phyloP scores from a whole-genome alignment of 1,140 invertebrate genomes.

The Eufriesea mexicana region DNA sequence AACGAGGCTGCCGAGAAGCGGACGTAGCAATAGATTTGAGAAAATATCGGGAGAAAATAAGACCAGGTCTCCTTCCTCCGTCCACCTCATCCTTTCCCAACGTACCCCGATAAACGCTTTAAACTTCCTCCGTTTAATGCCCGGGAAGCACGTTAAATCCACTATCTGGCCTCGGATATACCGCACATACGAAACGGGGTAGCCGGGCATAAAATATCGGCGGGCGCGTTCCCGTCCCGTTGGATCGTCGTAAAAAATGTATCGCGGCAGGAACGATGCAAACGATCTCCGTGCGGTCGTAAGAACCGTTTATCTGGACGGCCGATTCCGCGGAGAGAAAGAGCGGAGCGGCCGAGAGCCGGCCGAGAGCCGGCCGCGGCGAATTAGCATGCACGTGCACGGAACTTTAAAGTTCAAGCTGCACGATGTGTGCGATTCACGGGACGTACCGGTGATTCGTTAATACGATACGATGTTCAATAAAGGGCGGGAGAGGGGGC shows the following conservation, averaged over 20 bases:
- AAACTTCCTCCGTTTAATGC: neutral
- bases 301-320: slow-evolving; percentile 41
- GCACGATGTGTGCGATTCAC: slow-evolving; percentile 16
- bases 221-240: neutral
- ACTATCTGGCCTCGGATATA: neutral
- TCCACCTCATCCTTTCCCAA: neutral
- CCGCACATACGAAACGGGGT: neutral
- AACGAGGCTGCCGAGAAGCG: neutral
- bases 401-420: slow-evolving; percentile 60
- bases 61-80: neutral
- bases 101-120: neutral
- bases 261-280: slow-evolving; percentile 33
- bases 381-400: slow-evolving; percentile 63
- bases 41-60: neutral
- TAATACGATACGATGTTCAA: slow-evolving; percentile 57
- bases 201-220: slow-evolving; percentile 10
- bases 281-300: slow-evolving; percentile 12
- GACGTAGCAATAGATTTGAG: neutral
- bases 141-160: neutral
- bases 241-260: slow-evolving; percentile 41
- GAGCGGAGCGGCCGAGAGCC: slow-evolving; percentile 30
- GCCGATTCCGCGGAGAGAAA: neutral
- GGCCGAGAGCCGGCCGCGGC: neutral
- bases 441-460: slow-evolving; percentile 52
- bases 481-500: slow-evolving; percentile 18